Percentiles rank a stretch among this genome's conserved stretches.
phyloP scores from a whole-genome alignment of 2,797 vertebrate genomes.

The Micrastur ruficollis region DNA sequence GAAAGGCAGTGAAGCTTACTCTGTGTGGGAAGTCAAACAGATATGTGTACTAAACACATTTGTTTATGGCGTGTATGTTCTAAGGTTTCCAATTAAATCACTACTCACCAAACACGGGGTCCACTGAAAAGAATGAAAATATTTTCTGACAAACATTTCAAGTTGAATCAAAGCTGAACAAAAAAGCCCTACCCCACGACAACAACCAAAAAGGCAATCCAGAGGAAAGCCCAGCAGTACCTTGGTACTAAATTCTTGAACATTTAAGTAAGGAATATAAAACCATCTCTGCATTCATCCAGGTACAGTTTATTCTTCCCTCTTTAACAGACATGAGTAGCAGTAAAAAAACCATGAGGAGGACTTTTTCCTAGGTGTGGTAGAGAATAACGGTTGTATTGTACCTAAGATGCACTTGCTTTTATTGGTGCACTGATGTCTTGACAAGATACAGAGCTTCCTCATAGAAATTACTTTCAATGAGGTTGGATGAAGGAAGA shows the following conservation, averaged over 20 bases:
- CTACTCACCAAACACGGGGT: background rate
- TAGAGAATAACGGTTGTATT: background rate
- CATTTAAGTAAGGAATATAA: constrained; percentile 32
- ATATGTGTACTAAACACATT: background rate
- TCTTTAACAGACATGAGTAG: background rate
- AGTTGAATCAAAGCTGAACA: constrained; percentile 12
- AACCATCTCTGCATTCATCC: constrained; percentile 3
- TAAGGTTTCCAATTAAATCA: constrained; percentile 30
- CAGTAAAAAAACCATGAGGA: background rate
- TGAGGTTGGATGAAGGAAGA: background rate
- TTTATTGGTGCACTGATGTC: background rate
- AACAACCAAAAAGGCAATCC: background rate
- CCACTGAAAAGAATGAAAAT: background rate
- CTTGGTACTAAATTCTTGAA: constrained; percentile 5
- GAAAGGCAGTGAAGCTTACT: constrained; percentile 42
- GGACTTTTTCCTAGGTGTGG: background rate
- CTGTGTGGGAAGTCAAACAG: constrained; percentile 6
- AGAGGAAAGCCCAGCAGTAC: constrained; percentile 11
- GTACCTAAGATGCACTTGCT: background rate
- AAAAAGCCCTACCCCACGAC: background rate
- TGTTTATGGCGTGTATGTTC: background rate
- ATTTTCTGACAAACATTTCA: constrained; percentile 9
- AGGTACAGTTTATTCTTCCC: constrained; percentile 31
- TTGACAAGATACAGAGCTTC: background rate
- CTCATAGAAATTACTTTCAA: background rate